phyloP scores from a whole-genome alignment of 2,888 invertebrate genomes.

The Sthenelais limicola region DNA sequence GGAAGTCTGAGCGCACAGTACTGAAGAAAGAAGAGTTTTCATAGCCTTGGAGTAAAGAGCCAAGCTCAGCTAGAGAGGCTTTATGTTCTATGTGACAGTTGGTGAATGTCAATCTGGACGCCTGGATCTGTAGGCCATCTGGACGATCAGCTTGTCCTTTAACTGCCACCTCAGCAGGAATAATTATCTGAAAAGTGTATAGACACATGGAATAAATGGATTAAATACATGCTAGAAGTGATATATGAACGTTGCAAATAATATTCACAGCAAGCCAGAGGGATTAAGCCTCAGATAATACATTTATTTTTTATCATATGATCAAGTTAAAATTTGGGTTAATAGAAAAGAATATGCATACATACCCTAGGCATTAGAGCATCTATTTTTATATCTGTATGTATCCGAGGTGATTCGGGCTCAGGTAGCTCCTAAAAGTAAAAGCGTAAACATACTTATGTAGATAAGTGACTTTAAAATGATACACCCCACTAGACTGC shows the following conservation, averaged over 20 bases:
- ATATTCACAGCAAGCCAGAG: neutral
- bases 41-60: slow-evolving; percentile 40
- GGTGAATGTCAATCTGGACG: slow-evolving; percentile 82
- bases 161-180: slow-evolving; percentile 82
- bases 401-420: slow-evolving; percentile 54
- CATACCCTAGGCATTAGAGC: slow-evolving; percentile 92
- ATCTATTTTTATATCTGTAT: slow-evolving; percentile 77
- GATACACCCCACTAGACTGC: too few species aligned
- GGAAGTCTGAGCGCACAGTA: slow-evolving; percentile 52
- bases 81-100: slow-evolving; percentile 79
- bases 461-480: too few species aligned
- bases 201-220: too few species aligned
- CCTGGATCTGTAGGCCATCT: slow-evolving; percentile 87
- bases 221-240: neutral
- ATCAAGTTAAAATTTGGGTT: neutral
- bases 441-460: neutral
- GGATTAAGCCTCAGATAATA: too few species aligned
- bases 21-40: slow-evolving; percentile 38
- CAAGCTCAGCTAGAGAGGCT: slow-evolving; percentile 69
- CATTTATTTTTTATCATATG: too few species aligned
- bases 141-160: slow-evolving; percentile 90
- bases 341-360: slow-evolving; percentile 9
- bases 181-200: slow-evolving; percentile 79
- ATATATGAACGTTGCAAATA: neutral
- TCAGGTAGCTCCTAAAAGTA: slow-evolving; percentile 50